These are phyloP conservation scores for Belonocnema kinseyi DNA, from an alignment of 1,140 invertebrate genomes.

Conservation along the genomic window DNA sequence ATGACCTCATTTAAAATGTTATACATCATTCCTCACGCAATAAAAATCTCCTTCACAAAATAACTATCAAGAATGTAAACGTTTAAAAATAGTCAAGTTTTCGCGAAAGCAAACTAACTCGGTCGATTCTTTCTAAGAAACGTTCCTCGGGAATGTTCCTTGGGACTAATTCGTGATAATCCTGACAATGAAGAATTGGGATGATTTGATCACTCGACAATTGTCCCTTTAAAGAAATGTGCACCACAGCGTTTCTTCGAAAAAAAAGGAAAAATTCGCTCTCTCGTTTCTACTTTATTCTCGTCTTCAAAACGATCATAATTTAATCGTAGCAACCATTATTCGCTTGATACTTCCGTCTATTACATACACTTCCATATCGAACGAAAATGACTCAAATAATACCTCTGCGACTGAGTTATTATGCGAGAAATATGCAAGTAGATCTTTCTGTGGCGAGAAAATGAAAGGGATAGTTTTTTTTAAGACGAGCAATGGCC, in stretches of 20 bases:
- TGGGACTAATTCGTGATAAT: neutral
- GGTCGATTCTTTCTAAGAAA: constrained; percentile 1
- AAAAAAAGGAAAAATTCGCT: neutral
- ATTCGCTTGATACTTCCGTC: neutral
- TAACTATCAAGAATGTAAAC: constrained; percentile 10
- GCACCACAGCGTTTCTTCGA: neutral
- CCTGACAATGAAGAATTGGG: neutral
- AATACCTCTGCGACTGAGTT: neutral
- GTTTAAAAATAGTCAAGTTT: constrained; percentile 27
- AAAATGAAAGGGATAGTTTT: neutral
- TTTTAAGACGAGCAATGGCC: neutral
- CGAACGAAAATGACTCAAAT: neutral
- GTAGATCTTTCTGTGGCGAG: neutral
- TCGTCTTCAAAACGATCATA: neutral
- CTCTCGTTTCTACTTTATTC: constrained; percentile 24
- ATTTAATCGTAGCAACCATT: neutral
- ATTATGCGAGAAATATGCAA: neutral
- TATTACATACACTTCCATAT: neutral
- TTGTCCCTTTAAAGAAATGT: neutral
- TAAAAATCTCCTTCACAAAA: neutral
- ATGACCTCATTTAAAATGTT: neutral
- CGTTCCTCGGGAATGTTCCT: neutral
- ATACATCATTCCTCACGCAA: neutral
- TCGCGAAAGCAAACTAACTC: neutral
- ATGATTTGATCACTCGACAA: neutral